Conservation (phyloP, 2,113 vertebrate genomes). For the Andinoacara biseriatus region DNA sequence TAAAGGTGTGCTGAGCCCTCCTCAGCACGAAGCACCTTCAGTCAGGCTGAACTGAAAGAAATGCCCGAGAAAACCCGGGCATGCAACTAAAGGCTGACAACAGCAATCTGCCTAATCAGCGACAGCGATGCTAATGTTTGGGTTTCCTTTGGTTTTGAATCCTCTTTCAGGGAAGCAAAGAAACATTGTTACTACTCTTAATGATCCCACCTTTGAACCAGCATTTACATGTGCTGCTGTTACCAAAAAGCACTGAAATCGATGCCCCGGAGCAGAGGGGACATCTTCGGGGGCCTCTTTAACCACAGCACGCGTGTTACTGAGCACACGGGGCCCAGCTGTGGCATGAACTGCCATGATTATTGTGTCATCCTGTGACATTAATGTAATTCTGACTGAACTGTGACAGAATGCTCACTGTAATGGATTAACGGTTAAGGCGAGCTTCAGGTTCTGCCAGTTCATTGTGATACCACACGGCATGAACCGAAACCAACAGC, state of each 20-base stretch:
- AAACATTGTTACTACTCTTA: background rate
- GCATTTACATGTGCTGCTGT: background rate
- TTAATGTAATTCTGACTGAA: background rate
- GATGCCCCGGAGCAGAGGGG: too few species aligned
- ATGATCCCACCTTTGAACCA: background rate
- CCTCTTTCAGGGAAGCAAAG: background rate
- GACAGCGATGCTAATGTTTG: background rate
- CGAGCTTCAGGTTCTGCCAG: background rate
- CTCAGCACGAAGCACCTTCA: background rate
- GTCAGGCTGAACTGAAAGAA: background rate
- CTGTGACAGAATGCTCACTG: background rate
- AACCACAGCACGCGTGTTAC: background rate
- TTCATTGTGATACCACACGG: conserved; percentile 7
- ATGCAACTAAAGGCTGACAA: background rate
- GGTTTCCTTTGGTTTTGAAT: background rate
- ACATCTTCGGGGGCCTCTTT: background rate
- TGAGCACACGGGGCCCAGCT: background rate
- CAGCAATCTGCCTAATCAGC: too few species aligned
- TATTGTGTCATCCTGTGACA: background rate
- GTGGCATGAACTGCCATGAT: background rate
- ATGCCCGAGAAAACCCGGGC: too few species aligned
- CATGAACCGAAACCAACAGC: conserved; percentile 23
- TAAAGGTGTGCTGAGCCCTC: background rate
- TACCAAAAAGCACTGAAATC: background rate
- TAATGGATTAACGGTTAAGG: background rate